Percentiles rank a stretch among this genome's conserved stretches.
These are phyloP conservation scores for Atlantisia rogersi DNA, from an alignment of 2,113 vertebrate species.

Conservation along the genomic window DNA sequence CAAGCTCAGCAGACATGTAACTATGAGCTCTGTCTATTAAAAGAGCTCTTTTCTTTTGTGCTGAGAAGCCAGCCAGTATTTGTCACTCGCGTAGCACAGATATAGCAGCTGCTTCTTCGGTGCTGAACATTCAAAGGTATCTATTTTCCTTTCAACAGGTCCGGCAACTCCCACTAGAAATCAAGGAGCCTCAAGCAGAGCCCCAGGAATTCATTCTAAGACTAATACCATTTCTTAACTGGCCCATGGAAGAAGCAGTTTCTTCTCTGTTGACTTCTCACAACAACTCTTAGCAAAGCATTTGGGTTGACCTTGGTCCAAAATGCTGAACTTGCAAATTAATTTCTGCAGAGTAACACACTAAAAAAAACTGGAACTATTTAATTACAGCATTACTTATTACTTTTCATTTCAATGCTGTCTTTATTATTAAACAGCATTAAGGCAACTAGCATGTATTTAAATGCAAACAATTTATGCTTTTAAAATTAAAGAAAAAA, in stretches of 20 bases:
- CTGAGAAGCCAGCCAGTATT: slow-evolving; percentile 3
- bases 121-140: not conserved
- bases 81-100: not conserved
- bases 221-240: not conserved
- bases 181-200: not conserved
- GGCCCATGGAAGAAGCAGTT: not conserved
- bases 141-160: not conserved
- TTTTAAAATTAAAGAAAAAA: not conserved
- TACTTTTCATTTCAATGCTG: not conserved
- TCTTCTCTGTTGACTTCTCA: not conserved
- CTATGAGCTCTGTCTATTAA: slow-evolving; percentile 11
- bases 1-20: slow-evolving; percentile 15
- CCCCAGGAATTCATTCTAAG: not conserved
- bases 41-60: not conserved
- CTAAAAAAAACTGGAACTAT: not conserved
- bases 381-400: not conserved
- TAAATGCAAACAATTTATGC: not conserved
- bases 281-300: not conserved
- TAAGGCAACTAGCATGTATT: not conserved
- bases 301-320: not conserved
- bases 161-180: slow-evolving; percentile 7
- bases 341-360: not conserved
- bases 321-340: not conserved
- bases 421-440: not conserved
- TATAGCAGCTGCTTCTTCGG: not conserved